A percentile compares a stretch with the other conserved stretches of the same genome.
Evolutionary conservation across 2,888 invertebrate genomes (phyloP).

Genomic region (Prosapia bicincta): DNA sequence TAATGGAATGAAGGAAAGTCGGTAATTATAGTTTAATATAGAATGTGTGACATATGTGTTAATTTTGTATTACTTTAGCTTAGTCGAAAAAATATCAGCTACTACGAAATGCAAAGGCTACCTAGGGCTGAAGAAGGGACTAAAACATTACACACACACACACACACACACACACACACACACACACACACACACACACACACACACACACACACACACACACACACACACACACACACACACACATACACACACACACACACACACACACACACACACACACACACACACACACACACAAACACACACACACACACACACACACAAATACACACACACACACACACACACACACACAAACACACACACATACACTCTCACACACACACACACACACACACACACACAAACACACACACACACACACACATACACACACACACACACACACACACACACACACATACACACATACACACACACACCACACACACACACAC

Average conservation of each 20-base stretch:
- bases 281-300: constrained; percentile 5
- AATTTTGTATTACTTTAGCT: too few relatives aligned
- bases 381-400: constrained; percentile 5
- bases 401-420: constrained; percentile 3
- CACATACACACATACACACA: constrained; percentile 1
- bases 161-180: constrained; percentile 1
- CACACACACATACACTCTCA: not conserved
- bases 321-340: constrained; percentile 1
- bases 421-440: constrained; percentile 3
- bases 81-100: too few relatives aligned
- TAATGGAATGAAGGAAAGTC: too few relatives aligned
- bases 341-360: constrained; percentile 2
- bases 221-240: constrained; percentile 5
- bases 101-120: too few relatives aligned
- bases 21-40: too few relatives aligned
- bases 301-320: constrained; percentile 3
- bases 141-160: constrained; percentile 2
- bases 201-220: constrained; percentile 5
- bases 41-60: too few relatives aligned
- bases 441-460: constrained; percentile 5
- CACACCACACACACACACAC: constrained; percentile 5
- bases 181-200: constrained; percentile 5
- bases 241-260: constrained; percentile 3
- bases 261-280: constrained; percentile 5
- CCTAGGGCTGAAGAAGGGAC: too few relatives aligned